Conservation (phyloP, 2,113 vertebrate genomes). For the Lampris incognitus region DNA sequence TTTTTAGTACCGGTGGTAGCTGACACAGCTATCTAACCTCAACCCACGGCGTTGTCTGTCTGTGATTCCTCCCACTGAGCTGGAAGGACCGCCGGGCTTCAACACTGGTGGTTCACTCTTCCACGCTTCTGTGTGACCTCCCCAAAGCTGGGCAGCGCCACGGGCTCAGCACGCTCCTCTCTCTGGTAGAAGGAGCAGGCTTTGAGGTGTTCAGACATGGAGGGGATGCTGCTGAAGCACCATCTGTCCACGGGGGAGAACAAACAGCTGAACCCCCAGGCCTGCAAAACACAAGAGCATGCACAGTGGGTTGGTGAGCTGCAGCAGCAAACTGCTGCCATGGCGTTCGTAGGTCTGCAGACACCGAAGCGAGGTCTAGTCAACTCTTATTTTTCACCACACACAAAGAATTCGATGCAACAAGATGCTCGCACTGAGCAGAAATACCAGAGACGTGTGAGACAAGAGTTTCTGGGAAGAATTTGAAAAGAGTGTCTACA, state of each 20-base stretch:
- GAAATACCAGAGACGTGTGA: too few species aligned
- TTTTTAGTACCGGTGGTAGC: background rate
- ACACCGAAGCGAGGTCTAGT: too few species aligned
- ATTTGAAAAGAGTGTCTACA: too few species aligned
- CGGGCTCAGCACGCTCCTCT: conserved; percentile 82
- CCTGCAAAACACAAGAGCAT: conserved; percentile 62
- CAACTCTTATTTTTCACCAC: too few species aligned
- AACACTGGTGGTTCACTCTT: conserved; percentile 32
- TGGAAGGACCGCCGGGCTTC: conserved; percentile 13
- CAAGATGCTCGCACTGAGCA: too few species aligned
- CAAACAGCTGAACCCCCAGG: conserved; percentile 91
- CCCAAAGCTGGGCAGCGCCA: conserved; percentile 84
- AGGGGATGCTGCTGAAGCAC: conserved; percentile 77
- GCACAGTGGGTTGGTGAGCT: background rate
- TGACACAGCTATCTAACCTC: conserved; percentile 17
- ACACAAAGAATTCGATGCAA: too few species aligned
- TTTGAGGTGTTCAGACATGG: conserved; percentile 92
- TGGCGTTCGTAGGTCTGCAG: too few species aligned
- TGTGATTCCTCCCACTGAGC: conserved; percentile 27
- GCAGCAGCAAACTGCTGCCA: conserved; percentile 32
- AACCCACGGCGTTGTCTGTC: background rate
- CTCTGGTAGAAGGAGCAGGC: conserved; percentile 87
- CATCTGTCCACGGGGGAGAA: conserved; percentile 88
- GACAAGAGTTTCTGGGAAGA: too few species aligned
- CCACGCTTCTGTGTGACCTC: conserved; percentile 65